phyloP scores from a whole-genome alignment of 2,113 vertebrate genomes.

The Phainopepla nitens region DNA sequence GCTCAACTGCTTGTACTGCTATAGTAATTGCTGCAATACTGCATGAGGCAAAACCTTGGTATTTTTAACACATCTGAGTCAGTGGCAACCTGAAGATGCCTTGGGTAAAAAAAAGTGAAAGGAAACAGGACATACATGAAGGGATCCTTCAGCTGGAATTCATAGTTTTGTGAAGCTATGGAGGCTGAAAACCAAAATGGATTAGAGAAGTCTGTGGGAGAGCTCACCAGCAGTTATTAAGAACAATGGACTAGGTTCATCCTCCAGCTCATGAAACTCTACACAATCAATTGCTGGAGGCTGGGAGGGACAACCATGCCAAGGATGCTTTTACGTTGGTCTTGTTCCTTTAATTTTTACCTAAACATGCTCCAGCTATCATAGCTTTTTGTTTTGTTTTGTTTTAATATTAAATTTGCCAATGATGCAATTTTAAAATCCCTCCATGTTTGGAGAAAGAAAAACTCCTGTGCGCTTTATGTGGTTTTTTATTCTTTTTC shows the following conservation, averaged over 20 bases:
- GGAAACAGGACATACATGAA: not conserved
- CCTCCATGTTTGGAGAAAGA: not conserved
- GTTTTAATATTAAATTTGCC: not conserved
- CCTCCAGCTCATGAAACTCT: not conserved
- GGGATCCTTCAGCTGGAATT: not conserved
- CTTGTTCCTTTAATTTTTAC: not conserved
- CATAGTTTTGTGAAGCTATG: not conserved
- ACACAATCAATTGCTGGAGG: accelerated
- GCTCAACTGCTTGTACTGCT: not conserved
- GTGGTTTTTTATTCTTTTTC: not conserved
- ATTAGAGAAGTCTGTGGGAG: not conserved
- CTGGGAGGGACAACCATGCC: not conserved
- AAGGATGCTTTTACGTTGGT: not conserved
- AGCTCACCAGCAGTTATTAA: not conserved
- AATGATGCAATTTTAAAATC: not conserved
- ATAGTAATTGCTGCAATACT: not conserved
- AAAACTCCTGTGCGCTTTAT: not conserved
- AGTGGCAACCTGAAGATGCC: not conserved
- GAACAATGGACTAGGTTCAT: not conserved
- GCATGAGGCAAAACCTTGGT: not conserved
- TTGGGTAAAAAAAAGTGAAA: not conserved
- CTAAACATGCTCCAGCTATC: not conserved
- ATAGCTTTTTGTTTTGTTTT: no score
- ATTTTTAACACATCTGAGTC: not conserved
- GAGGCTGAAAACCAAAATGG: not conserved